Evolutionary conservation across 2,113 vertebrate genomes (phyloP), one percentile per base, ranked within the genome.

Genomic region (Menura novaehollandiae): DNA sequence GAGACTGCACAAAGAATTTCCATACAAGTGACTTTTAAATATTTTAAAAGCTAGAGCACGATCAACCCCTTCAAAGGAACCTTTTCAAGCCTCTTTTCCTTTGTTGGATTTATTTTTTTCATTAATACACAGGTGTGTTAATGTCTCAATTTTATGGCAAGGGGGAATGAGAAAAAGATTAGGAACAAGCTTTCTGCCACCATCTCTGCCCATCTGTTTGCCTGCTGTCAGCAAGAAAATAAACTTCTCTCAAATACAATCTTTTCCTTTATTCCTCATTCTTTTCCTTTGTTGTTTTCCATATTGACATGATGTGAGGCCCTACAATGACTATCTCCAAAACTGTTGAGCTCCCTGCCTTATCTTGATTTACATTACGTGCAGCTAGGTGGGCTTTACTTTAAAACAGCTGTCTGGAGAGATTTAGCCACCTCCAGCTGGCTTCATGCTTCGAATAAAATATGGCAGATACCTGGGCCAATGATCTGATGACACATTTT

Each of bases 391-490:
- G 41, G 49, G 43, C 80, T 96, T 95, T 92, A 47, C 81, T 92
- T 74, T 71, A 78, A 75, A 97, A 47, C 47, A 88, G 47, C 52
- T 81, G 23, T 81, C 91, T 64, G 88, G 79, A 91, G 89, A 85
- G 58, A 91, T 71, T 95, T 95, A 93, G 92, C 77, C 69, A 74
- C 80, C 69, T 77, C 37, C 92, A 75, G 35, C 23, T 80, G 51
- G 35, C 39, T 87, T 53, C 74, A 63, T 27, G 35, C 77, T 86
- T 95, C 62, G 71, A 90, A 90, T 84, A 89, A 96, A 89, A 92
- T 76, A 83, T 47, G 52, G 66, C 49, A 84, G 67, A 41, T 64
- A 94, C 59, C 85, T 89, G 64, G 49, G 85, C 77, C 73, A 91
- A 53, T 78, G 91, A 74, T 77, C 41, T 86, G 39, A 59, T 81